phyloP scores from a whole-genome alignment of 2,888 invertebrate genomes.

The Nectonema munidae region DNA sequence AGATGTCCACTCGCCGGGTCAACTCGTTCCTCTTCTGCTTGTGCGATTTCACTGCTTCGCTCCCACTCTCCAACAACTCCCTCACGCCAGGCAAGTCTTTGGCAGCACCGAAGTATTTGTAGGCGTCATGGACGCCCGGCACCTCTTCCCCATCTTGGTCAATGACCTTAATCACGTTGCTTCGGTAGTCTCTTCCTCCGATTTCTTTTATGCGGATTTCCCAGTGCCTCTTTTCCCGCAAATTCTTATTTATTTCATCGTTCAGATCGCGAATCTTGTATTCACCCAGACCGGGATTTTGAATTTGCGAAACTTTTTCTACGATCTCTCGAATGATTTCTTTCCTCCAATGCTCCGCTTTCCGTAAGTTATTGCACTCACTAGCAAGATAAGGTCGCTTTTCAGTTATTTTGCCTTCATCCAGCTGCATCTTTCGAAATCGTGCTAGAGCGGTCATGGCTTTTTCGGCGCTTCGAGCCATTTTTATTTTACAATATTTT shows the following conservation, averaged over 20 bases:
- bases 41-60: slow-evolving; percentile 53
- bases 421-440: slow-evolving; percentile 81
- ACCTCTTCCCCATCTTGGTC: slow-evolving; percentile 66
- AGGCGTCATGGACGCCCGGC: slow-evolving; percentile 79
- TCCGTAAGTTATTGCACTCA: slow-evolving; percentile 57
- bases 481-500: too few species aligned
- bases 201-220: slow-evolving; percentile 72
- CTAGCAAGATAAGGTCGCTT: slow-evolving; percentile 66
- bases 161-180: slow-evolving; percentile 28
- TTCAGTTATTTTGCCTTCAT: slow-evolving; percentile 29
- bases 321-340: slow-evolving; percentile 88
- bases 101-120: slow-evolving; percentile 84
- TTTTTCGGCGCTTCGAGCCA: slow-evolving; percentile 89
- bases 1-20: slow-evolving; percentile 88
- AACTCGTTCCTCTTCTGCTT: slow-evolving; percentile 70
- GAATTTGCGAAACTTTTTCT: slow-evolving; percentile 90
- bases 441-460: slow-evolving; percentile 94
- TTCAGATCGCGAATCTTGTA: slow-evolving; percentile 85
- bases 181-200: slow-evolving; percentile 48
- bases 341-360: slow-evolving; percentile 75
- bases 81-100: slow-evolving; percentile 87
- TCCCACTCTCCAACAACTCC: slow-evolving; percentile 45
- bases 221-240: slow-evolving; percentile 50
- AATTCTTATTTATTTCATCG: slow-evolving; percentile 87
- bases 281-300: slow-evolving; percentile 94